Conservation (phyloP, 2,888 invertebrate genomes). For the Nephrotoma flavescens region DNA sequence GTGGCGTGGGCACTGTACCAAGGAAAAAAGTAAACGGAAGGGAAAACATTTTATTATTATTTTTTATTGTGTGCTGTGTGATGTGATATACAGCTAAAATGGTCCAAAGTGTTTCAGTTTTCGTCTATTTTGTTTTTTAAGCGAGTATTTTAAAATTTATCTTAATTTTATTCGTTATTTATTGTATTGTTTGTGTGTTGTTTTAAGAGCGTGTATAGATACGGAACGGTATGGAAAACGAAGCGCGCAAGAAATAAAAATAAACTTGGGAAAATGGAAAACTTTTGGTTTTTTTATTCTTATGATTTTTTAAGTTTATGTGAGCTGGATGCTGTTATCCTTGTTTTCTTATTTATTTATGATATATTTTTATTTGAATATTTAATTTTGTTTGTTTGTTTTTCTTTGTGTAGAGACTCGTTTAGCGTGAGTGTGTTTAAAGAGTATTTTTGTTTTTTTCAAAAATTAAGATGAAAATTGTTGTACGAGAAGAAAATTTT, state of each 20-base stretch:
- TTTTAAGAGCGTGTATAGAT: not conserved
- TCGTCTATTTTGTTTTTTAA: not conserved
- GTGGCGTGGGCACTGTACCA: not conserved
- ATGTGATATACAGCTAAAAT: not conserved
- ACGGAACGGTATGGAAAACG: not conserved
- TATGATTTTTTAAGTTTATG: not conserved
- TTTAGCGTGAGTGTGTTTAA: not conserved
- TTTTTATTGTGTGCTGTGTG: not conserved
- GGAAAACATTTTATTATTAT: not conserved
- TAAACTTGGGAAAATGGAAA: not conserved
- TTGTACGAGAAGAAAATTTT: not conserved
- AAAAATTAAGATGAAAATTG: not conserved
- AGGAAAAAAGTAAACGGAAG: not conserved
- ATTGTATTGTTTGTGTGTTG: not conserved
- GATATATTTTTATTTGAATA: not conserved
- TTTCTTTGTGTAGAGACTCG: not conserved
- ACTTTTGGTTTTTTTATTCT: not conserved
- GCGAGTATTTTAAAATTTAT: not conserved
- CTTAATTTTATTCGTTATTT: not conserved
- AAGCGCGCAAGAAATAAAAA: not conserved
- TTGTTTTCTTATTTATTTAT: not conserved
- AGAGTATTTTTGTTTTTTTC: not conserved
- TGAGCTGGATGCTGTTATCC: not conserved
- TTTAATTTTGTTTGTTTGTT: not conserved
- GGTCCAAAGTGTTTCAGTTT: not conserved